A percentile compares a stretch with the other conserved stretches of the same genome.
Conservation (phyloP, 2,797 vertebrate species). For the Oreochromis grahami region DNA sequence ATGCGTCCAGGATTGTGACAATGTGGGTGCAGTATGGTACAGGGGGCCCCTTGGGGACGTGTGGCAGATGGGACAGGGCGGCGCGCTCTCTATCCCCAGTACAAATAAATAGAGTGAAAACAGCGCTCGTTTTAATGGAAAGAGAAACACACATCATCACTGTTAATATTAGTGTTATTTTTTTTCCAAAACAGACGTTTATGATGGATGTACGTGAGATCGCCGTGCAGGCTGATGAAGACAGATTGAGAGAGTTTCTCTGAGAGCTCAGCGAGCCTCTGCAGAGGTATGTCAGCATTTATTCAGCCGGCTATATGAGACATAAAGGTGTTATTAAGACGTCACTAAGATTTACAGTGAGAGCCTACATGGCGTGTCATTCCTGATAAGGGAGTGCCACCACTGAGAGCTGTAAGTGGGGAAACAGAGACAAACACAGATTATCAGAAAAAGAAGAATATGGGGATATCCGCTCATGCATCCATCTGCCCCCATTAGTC, state of each 20-base stretch:
- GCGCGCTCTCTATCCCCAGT: slow-evolving; percentile 18
- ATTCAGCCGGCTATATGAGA: slow-evolving; percentile 23
- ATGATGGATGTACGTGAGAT: not conserved
- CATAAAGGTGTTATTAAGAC: slow-evolving; percentile 68
- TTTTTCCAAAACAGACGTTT: not conserved
- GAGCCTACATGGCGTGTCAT: slow-evolving; percentile 52
- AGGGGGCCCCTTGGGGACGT: slow-evolving; percentile 47
- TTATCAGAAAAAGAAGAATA: not conserved
- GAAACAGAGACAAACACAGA: slow-evolving; percentile 1
- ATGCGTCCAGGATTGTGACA: slow-evolving; percentile 1
- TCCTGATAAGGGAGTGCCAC: slow-evolving; percentile 72
- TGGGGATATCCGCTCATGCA: not conserved
- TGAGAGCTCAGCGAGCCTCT: not conserved
- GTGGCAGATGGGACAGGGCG: slow-evolving; percentile 55
- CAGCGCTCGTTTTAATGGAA: slow-evolving; percentile 59
- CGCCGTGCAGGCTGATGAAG: not conserved
- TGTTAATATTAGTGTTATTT: not conserved
- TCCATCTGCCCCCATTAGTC: not conserved
- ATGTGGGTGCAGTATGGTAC: slow-evolving; percentile 7
- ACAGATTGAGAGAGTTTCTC: not conserved
- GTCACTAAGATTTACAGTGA: slow-evolving; percentile 67
- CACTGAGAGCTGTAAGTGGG: slow-evolving; percentile 25
- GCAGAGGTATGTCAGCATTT: slow-evolving; percentile 29
- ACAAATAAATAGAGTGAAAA: slow-evolving; percentile 63
- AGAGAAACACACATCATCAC: slow-evolving; percentile 59